Percentiles rank a stretch among this genome's conserved stretches.
phyloP scores from a whole-genome alignment of 2,888 invertebrate genomes.

The Hyppa rectilinea region DNA sequence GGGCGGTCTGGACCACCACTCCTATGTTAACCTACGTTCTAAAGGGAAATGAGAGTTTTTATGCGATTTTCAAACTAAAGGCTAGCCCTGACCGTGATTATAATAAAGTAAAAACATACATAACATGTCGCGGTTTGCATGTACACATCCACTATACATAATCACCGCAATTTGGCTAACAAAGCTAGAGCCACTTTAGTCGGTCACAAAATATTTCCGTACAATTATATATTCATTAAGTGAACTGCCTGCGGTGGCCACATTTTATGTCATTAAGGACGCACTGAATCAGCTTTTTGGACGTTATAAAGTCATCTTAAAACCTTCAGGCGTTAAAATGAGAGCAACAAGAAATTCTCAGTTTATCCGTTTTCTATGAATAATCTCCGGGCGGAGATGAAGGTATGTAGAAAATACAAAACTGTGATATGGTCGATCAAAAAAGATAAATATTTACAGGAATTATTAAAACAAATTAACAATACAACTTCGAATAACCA shows the following conservation, averaged over 20 bases:
- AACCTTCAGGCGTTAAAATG: slow-evolving; percentile 48
- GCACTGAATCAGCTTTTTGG: slow-evolving; percentile 73
- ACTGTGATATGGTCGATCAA: not conserved
- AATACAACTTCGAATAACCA: not conserved
- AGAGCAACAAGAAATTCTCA: slow-evolving; percentile 30
- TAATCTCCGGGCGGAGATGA: not conserved
- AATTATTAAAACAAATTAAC: not conserved
- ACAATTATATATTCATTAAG: slow-evolving; percentile 89
- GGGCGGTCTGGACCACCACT: not conserved
- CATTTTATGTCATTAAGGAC: slow-evolving; percentile 85
- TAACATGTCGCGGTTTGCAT: slow-evolving; percentile 13
- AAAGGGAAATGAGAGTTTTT: not conserved
- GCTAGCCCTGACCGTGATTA: not conserved
- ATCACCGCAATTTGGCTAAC: slow-evolving; percentile 77
- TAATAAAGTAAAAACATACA: slow-evolving; percentile 1
- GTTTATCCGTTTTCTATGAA: slow-evolving; percentile 18
- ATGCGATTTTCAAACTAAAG: not conserved
- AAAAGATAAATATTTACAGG: not conserved
- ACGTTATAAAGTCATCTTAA: slow-evolving; percentile 68
- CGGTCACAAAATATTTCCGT: slow-evolving; percentile 79
- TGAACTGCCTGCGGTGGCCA: slow-evolving; percentile 75
- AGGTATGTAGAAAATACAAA: not conserved
- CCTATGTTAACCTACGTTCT: too few relatives aligned
- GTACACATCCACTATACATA: slow-evolving; percentile 23
- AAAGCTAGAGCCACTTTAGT: slow-evolving; percentile 74